Evolutionary conservation across 2,888 invertebrate genomes (phyloP), one percentile per base, ranked within the genome.

Genomic region (Periphyllus acericola): DNA sequence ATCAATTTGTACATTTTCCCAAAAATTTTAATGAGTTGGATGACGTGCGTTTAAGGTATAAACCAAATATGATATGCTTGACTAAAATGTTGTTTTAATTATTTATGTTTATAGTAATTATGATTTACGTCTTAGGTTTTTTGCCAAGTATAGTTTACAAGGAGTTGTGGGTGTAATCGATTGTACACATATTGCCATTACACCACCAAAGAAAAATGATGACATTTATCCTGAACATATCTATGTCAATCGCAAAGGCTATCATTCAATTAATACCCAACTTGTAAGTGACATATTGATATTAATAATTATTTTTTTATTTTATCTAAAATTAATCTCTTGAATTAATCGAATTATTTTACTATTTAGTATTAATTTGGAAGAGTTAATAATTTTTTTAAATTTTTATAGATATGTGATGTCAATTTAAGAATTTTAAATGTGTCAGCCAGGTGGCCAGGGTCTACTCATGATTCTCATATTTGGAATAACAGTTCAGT

Each of bases 261-360:
- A 80, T 36, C 80, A 80, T 36, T 80, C 80, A 6, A 80, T 80
- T 25, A 80, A 80, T 11, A 60, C 25, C 19, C 40, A 46, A 76
- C 6, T 76, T 1, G 40, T 40, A 25, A 40, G 52, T 52, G 11
- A 6, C 52, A n/a, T n/a, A n/a, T n/a, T n/a, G n/a, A n/a, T 52
- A 52, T 52, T 52, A 6, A 9, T 9, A 52, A 52, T 52, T 52
- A 52, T 52, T 9, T 52, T 11, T 52, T 52, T 9, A 52, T 52
- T 52, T 9, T 52, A 52, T 9, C 11, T 52, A 52, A 52, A 52
- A 52, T 9, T 11, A 52, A 9, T 52, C 8, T 9, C 11, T 52
- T 6, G 6, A 11, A 52, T 52, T 52, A 52, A 52, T 11, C 11
- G 52, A 6, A 6, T 52, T 9, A 52, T 52, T 9, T 52, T 52